Conservation (phyloP, 2,888 invertebrate species). For the Harpalus rubripes region DNA sequence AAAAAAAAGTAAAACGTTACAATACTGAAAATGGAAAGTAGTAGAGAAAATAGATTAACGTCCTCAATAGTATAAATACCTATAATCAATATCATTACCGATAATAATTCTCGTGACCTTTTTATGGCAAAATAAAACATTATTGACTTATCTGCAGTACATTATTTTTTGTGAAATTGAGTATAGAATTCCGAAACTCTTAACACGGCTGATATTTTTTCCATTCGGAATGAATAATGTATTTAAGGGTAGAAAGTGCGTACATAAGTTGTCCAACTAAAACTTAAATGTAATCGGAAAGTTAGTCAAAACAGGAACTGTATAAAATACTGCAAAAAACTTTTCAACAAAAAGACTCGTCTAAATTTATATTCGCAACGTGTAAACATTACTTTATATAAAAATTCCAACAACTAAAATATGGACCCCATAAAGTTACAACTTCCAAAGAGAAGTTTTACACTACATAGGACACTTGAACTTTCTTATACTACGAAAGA, state of each 20-base stretch:
- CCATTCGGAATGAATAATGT: conserved; percentile 23
- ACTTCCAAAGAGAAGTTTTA: conserved; percentile 33
- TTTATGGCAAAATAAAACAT: too few species aligned
- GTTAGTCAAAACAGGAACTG: conserved; percentile 47
- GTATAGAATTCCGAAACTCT: background rate
- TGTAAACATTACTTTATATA: conserved; percentile 66
- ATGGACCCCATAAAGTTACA: conserved; percentile 61
- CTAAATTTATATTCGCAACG: conserved; percentile 62
- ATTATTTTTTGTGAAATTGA: conserved; percentile 8
- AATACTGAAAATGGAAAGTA: too few species aligned
- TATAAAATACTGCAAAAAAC: conserved; percentile 56
- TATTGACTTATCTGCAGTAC: too few species aligned
- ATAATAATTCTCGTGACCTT: too few species aligned
- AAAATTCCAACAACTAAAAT: conserved; percentile 65
- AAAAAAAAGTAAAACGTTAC: too few species aligned
- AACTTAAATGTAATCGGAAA: conserved; percentile 48
- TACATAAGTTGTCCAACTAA: conserved; percentile 34
- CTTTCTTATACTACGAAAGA: conserved; percentile 21
- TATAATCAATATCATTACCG: too few species aligned
- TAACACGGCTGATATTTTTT: conserved; percentile 12
- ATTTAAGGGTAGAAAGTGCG: conserved; percentile 38
- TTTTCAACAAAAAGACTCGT: conserved; percentile 27
- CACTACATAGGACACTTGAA: conserved; percentile 1
- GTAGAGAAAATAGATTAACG: too few species aligned
- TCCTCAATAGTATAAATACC: too few species aligned